phyloP scores from a whole-genome alignment of 2,113 vertebrate species.

The Rhizomys pruinosus region DNA sequence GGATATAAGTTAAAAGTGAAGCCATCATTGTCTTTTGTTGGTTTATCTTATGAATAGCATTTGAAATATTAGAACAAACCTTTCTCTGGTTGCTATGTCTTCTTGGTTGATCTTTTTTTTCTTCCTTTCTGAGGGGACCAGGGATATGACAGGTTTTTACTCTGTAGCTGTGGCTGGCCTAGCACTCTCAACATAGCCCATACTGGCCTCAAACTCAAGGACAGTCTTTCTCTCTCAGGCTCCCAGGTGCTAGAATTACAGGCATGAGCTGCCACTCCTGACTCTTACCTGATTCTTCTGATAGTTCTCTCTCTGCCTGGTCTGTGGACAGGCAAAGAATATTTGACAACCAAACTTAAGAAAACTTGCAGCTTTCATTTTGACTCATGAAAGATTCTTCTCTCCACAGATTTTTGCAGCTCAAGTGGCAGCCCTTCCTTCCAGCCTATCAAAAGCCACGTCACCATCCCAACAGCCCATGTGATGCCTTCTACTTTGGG shows the following conservation, averaged over 20 bases:
- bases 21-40: conserved; percentile 56
- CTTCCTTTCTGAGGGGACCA: background rate
- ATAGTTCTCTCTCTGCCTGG: background rate
- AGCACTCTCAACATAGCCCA: background rate
- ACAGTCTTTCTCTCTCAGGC: background rate
- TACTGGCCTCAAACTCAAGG: background rate
- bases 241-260: background rate
- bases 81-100: background rate
- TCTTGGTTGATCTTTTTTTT: conserved; percentile 37
- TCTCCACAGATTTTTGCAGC: conserved; percentile 90
- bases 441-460: conserved; percentile 95
- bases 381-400: conserved; percentile 71
- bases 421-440: conserved; percentile 93
- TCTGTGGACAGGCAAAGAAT: conserved; percentile 37
- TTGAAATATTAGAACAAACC: conserved; percentile 35
- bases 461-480: conserved; percentile 97
- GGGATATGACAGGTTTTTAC: background rate
- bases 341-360: conserved; percentile 46
- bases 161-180: background rate
- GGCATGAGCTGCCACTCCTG: background rate
- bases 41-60: conserved; percentile 28
- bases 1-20: conserved; percentile 55
- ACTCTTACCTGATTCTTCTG: background rate
- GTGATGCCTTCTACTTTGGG: conserved; percentile 97
- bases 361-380: conserved; percentile 49